Evolutionary conservation across 2,888 invertebrate genomes (phyloP).

Genomic region (Parasteatoda lunata): DNA sequence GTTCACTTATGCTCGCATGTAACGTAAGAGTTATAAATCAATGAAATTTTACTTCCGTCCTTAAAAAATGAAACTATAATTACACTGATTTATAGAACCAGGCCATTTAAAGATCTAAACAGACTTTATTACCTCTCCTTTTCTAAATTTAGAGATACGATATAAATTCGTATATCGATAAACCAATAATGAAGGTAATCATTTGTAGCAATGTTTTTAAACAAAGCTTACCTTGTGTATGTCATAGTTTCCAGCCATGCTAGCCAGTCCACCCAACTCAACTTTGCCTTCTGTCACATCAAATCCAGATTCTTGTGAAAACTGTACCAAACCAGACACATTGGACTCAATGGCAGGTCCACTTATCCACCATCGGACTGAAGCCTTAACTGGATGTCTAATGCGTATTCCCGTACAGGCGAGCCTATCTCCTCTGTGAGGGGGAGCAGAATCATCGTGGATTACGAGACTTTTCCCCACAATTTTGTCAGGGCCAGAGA

Average conservation of each 20-base stretch:
- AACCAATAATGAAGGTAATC: too few relatives aligned
- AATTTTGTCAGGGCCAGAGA: slow-evolving; percentile 81
- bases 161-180: too few relatives aligned
- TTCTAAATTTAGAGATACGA: too few relatives aligned
- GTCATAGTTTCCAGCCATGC: slow-evolving; percentile 82
- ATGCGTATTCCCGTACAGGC: slow-evolving; percentile 83
- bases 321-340: slow-evolving; percentile 75
- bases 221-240: slow-evolving; percentile 82
- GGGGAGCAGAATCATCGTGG: slow-evolving; percentile 90
- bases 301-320: slow-evolving; percentile 89
- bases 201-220: too few relatives aligned
- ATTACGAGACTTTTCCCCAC: slow-evolving; percentile 81
- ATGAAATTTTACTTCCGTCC: too few relatives aligned
- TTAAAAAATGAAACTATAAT: too few relatives aligned
- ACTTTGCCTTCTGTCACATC: slow-evolving; percentile 87
- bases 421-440: slow-evolving; percentile 89
- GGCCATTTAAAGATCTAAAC: too few relatives aligned
- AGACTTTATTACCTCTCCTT: too few relatives aligned
- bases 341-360: slow-evolving; percentile 68
- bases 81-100: too few relatives aligned
- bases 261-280: slow-evolving; percentile 82
- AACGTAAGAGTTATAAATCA: too few relatives aligned
- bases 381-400: slow-evolving; percentile 69
- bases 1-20: too few relatives aligned
- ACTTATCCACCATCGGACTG: slow-evolving; percentile 67